These are phyloP conservation scores for Criorhina ranunculi DNA, from an alignment of 2,888 invertebrate species.

Conservation along the genomic window DNA sequence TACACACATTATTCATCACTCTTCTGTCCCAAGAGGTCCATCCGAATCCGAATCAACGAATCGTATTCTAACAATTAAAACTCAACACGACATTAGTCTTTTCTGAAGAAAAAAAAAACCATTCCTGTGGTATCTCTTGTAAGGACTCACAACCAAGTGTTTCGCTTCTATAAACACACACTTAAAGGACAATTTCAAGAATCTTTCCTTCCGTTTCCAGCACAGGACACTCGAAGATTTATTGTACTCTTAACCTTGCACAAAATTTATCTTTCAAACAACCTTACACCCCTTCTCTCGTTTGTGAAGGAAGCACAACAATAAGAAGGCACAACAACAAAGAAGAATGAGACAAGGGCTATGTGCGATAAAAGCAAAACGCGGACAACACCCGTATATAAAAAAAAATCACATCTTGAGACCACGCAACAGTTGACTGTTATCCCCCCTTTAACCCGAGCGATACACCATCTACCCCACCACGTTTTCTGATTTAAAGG, in stretches of 20 bases:
- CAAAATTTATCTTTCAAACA: conserved; percentile 45
- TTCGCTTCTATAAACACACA: conserved; percentile 1
- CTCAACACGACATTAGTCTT: not conserved
- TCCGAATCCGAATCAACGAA: too few species aligned
- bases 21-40: too few species aligned
- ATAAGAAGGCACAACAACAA: not conserved
- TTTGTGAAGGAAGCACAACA: not conserved
- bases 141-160: not conserved
- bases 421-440: conserved; percentile 33
- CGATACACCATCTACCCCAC: not conserved
- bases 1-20: too few species aligned
- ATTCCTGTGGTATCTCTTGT: not conserved
- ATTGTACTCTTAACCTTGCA: conserved; percentile 38
- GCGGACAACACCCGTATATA: conserved; percentile 8
- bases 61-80: too few species aligned
- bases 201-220: not conserved
- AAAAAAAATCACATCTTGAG: not conserved
- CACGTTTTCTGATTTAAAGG: conserved; percentile 22
- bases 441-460: not conserved
- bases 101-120: not conserved
- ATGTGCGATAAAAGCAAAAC: conserved; percentile 15
- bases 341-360: too few species aligned
- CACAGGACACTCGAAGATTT: conserved; percentile 28
- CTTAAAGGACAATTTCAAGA: conserved; percentile 6
- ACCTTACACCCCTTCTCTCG: not conserved